Evolutionary conservation across 2,797 vertebrate species (phyloP), one percentile per base, ranked within the genome.

Genomic region (Tachyglossus aculeatus): DNA sequence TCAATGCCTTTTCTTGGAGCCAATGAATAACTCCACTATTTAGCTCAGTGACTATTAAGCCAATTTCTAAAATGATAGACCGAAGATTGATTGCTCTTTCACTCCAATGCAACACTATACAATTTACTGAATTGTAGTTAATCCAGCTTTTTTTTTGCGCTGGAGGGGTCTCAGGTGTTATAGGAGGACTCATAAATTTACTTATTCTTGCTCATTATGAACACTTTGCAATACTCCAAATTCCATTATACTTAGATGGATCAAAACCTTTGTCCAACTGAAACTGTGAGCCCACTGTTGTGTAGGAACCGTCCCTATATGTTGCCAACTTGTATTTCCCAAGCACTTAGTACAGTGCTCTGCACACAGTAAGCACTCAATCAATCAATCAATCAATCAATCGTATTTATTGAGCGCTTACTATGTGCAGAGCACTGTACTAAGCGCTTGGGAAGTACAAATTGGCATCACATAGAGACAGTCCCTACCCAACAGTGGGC

Each of bases 1-100:
- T n/a, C n/a, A n/a, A n/a, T n/a, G n/a, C n/a, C n/a, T n/a, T n/a
- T n/a, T n/a, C n/a, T n/a, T n/a, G n/a, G n/a, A n/a, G n/a, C n/a
- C n/a, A n/a, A n/a, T n/a, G 14, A 29, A 22, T 31, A 32, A 39
- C 67, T 67, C 44, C 74, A 24, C 18, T 61, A 76, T 54, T 8
- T 47, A 53, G 15, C 48, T 31, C 13, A 34, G 9, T 45, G 24
- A 69, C 44, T 55, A 40, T 24, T 40, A 40, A 36, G 43, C 2
- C 14, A 31, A 22, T 51, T 36, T 21, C 11, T 27, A 36, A 5
- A 64, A 51, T 27, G 62, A 52, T 65, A 7, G 36, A 27, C 53
- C 59, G 19, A 56, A 51, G 9, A 47, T 9, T 41, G 34, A 16
- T 6, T 58, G 21, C 3, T 39, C 57, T 22, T 21, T n/a, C 19